phyloP scores from a whole-genome alignment of 2,888 invertebrate species.

The Bimastos eiseni region DNA sequence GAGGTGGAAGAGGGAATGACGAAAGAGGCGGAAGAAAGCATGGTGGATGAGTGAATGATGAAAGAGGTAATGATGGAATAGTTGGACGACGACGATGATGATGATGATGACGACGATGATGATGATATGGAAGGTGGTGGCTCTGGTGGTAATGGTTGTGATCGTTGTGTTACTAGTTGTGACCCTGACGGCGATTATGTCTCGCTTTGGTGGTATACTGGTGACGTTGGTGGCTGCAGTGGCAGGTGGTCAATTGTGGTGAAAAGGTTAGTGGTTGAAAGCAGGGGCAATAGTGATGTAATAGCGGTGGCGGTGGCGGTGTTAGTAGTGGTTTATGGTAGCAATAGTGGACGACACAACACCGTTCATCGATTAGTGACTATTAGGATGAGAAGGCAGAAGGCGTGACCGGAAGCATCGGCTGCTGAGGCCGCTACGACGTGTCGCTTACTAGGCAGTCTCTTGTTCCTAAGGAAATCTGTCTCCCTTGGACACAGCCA shows the following conservation, averaged over 20 bases:
- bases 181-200: too few relatives aligned
- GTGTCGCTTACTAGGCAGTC: neutral
- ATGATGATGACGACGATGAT: conserved; percentile 29
- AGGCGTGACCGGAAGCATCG: too few relatives aligned
- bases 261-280: too few relatives aligned
- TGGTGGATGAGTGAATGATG: neutral
- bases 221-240: too few relatives aligned
- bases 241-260: too few relatives aligned
- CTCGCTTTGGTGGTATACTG: too few relatives aligned
- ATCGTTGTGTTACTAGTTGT: neutral
- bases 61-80: conserved; percentile 17
- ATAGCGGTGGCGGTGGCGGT: too few relatives aligned
- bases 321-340: too few relatives aligned
- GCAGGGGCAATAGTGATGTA: too few relatives aligned
- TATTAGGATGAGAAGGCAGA: neutral
- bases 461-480: neutral
- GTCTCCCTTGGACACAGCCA: neutral
- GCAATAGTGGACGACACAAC: too few relatives aligned
- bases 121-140: conserved; percentile 17
- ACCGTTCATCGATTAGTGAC: conserved; percentile 13
- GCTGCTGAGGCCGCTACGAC: neutral
- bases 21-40: neutral
- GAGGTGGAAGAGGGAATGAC: too few relatives aligned
- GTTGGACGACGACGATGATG: conserved; percentile 32
- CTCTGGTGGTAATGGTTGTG: neutral